Percentiles rank a stretch among this genome's conserved stretches.
Evolutionary conservation across 2,113 vertebrate genomes (phyloP).

Genomic region (Drymodes brunneopygia): DNA sequence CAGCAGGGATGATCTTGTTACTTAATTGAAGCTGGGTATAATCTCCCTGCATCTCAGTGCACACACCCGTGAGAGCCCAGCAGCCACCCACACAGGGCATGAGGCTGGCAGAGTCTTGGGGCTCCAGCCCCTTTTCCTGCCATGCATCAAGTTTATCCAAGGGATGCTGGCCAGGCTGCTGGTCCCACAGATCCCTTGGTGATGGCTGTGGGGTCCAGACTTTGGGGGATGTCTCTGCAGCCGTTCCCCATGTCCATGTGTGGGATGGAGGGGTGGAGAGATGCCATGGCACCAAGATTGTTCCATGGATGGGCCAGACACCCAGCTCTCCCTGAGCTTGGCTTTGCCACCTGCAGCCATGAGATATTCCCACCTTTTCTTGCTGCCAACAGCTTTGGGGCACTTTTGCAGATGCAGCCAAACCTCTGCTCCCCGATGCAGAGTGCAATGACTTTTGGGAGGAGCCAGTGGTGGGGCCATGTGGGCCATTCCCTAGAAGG

Average conservation of each 20-base stretch:
- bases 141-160: not conserved
- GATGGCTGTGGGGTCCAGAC: not conserved
- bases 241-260: not conserved
- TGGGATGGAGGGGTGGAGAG: not conserved
- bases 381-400: not conserved
- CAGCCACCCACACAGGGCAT: not conserved
- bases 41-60: not conserved
- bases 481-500: not conserved
- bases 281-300: not conserved
- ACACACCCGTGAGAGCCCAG: not conserved
- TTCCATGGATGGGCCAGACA: no score
- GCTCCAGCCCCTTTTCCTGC: not conserved
- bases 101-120: not conserved
- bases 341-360: not conserved
- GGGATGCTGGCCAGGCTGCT: not conserved
- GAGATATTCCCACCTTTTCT: not conserved
- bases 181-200: not conserved
- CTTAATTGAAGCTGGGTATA: not conserved
- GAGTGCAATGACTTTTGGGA: rapidly evolving
- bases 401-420: not conserved
- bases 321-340: rapidly evolving
- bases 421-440: not conserved
- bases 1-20: not conserved
- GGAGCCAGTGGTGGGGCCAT: not conserved
- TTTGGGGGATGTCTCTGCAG: not conserved